Evolutionary conservation across 2,797 vertebrate genomes (phyloP).

Genomic region (Brotula barbata): DNA sequence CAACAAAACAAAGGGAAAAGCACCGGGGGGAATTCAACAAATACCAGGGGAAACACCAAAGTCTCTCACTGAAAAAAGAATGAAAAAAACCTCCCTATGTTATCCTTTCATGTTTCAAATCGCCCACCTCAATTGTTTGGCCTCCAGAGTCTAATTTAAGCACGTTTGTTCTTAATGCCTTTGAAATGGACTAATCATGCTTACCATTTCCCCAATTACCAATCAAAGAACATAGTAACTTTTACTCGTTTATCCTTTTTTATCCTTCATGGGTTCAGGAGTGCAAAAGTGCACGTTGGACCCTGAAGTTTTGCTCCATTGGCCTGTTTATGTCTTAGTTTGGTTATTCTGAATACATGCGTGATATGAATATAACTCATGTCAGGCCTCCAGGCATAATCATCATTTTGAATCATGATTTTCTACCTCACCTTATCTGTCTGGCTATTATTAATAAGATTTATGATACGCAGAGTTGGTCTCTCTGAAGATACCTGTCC

Average conservation of each 20-base stretch:
- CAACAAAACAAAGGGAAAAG: constrained; percentile 59
- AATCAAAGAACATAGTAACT: constrained; percentile 76
- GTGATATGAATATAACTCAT: constrained; percentile 59
- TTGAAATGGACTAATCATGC: constrained; percentile 69
- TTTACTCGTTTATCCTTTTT: constrained; percentile 50
- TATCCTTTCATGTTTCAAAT: constrained; percentile 62
- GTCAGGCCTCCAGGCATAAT: constrained; percentile 55
- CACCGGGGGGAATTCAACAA: background rate
- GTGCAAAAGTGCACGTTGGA: constrained; percentile 48
- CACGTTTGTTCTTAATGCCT: constrained; percentile 65
- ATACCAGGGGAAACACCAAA: background rate
- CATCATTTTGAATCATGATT: constrained; percentile 72
- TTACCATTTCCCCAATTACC: constrained; percentile 67
- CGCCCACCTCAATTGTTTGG: constrained; percentile 53
- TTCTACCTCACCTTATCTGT: constrained; percentile 88
- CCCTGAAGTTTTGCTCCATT: constrained; percentile 32
- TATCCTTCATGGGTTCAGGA: constrained; percentile 39
- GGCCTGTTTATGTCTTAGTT: constrained; percentile 53
- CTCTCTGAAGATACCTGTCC: constrained; percentile 55
- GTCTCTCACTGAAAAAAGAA: no score
- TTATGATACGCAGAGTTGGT: constrained; percentile 58
- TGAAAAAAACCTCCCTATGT: constrained; percentile 13
- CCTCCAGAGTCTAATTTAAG: constrained; percentile 57
- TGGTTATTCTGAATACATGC: constrained; percentile 38
- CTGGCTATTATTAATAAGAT: constrained; percentile 66